phyloP scores from a whole-genome alignment of 2,888 invertebrate species.

The Patella caerulea region DNA sequence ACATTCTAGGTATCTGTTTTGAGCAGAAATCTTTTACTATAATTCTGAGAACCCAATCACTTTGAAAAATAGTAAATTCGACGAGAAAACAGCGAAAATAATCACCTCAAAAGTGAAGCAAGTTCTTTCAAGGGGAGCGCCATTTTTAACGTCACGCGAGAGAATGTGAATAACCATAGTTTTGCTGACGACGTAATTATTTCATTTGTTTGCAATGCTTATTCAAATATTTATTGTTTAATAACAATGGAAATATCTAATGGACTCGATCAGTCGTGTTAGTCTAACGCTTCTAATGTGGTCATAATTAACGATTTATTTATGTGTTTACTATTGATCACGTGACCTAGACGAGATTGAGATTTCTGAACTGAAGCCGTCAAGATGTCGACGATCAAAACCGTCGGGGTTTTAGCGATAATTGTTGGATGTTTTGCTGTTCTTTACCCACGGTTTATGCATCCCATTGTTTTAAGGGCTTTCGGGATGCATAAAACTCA shows the following conservation, averaged over 20 bases:
- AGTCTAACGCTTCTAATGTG: no score
- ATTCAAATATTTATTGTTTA: no score
- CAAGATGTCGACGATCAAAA: conserved; percentile 58
- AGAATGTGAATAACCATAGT: not conserved
- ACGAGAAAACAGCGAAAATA: not conserved
- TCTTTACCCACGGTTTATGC: conserved; percentile 94
- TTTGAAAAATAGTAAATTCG: not conserved
- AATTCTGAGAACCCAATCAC: no score
- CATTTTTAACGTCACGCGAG: conserved; percentile 63
- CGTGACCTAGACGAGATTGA: not conserved
- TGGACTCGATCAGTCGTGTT: no score
- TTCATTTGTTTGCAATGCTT: no score
- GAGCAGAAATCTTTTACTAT: no score
- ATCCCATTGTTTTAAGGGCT: conserved; percentile 82
- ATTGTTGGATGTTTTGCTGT: conserved; percentile 96
- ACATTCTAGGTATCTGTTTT: no score
- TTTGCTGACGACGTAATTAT: no score
- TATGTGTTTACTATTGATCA: not conserved
- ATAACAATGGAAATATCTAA: no score
- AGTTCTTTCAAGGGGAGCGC: conserved; percentile 75
- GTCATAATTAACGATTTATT: no score
- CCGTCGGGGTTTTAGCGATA: conserved; percentile 81
- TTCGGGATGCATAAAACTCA: conserved; percentile 42
- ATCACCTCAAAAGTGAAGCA: conserved; percentile 73
- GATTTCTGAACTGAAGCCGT: not conserved